A percentile compares a stretch with the other conserved stretches of the same genome.
Conservation (phyloP, 2,113 vertebrate genomes). For the Leiothrix lutea region DNA sequence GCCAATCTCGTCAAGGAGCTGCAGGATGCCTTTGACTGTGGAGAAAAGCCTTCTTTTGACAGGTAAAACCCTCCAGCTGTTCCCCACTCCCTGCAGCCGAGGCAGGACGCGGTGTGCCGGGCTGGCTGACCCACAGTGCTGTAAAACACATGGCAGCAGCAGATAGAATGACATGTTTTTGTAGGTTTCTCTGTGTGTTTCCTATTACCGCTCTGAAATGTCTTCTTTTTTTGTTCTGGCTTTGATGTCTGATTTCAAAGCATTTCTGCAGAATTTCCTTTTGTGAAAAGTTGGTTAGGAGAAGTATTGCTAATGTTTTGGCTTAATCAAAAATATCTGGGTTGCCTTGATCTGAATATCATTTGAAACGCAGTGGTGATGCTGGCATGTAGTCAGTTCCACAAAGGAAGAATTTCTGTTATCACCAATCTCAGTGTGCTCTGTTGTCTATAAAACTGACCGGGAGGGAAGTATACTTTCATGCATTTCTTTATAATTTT, state of each 20-base stretch:
- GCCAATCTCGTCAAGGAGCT: slow-evolving; percentile 97
- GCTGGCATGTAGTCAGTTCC: neutral
- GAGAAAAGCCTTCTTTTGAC: slow-evolving; percentile 95
- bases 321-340: neutral
- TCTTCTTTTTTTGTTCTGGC: neutral
- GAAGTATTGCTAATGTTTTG: neutral
- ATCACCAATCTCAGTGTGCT: neutral
- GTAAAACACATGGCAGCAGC: neutral
- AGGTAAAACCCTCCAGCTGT: slow-evolving; percentile 73
- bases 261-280: neutral
- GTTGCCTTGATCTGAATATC: neutral
- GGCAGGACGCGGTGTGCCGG: neutral
- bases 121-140: neutral
- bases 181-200: neutral
- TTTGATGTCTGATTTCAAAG: slow-evolving; percentile 32
- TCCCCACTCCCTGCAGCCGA: neutral
- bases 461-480: neutral
- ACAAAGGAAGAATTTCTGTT: neutral
- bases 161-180: neutral
- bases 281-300: neutral
- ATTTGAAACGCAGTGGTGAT: neutral
- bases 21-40: slow-evolving; percentile 95
- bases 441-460: neutral
- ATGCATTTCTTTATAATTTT: neutral
- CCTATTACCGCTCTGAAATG: neutral